These are phyloP conservation scores for Pelecanoides urinatrix DNA, from an alignment of 2,113 vertebrate species.

Conservation along the genomic window DNA sequence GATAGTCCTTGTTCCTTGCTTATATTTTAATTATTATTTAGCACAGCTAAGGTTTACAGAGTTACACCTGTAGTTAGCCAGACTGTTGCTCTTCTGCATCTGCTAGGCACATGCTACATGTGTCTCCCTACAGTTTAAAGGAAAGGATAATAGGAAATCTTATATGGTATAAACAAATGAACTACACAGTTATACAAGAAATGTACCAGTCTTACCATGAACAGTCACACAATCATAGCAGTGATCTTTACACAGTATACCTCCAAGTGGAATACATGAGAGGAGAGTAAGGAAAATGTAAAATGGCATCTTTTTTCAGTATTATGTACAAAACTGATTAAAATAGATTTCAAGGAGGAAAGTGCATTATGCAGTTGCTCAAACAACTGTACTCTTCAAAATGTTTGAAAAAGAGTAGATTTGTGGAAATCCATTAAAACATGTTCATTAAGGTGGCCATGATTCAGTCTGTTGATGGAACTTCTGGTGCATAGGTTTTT, in stretches of 20 bases:
- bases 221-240: background rate
- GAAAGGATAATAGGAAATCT: background rate
- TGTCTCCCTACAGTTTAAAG: background rate
- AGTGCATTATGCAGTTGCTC: background rate
- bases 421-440: background rate
- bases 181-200: accelerated
- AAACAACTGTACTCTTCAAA: background rate
- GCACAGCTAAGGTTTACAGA: background rate
- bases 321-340: background rate
- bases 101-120: background rate
- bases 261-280: background rate
- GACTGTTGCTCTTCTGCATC: background rate
- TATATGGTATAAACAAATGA: background rate
- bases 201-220: background rate
- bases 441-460: background rate
- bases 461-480: background rate
- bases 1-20: background rate
- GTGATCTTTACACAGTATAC: background rate
- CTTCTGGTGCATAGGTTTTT: background rate
- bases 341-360: background rate
- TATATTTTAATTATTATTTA: background rate
- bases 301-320: background rate
- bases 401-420: background rate
- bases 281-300: background rate
- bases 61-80: background rate